Percentiles rank a stretch among this genome's conserved stretches.
phyloP scores from a whole-genome alignment of 2,888 invertebrate genomes.

The Amphipyra tragopoginis region DNA sequence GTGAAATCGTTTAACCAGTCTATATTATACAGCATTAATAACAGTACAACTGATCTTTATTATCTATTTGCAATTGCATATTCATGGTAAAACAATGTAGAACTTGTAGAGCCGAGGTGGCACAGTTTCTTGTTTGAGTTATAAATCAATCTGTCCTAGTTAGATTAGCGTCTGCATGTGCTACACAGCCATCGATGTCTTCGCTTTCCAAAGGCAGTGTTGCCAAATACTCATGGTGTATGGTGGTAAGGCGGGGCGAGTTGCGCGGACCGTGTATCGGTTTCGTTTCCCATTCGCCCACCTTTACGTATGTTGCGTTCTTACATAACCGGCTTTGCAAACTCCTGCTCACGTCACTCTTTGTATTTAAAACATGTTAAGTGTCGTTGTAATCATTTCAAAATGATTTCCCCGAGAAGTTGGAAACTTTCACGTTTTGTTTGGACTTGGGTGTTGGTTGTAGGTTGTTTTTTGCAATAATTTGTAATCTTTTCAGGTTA shows the following conservation, averaged over 20 bases:
- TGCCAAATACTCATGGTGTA: slow-evolving; percentile 78
- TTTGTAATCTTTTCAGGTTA: slow-evolving; percentile 24
- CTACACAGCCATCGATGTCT: slow-evolving; percentile 76
- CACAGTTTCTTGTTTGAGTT: slow-evolving; percentile 86
- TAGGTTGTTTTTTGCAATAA: slow-evolving; percentile 17
- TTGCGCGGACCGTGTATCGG: slow-evolving; percentile 55
- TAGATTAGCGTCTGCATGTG: slow-evolving; percentile 82
- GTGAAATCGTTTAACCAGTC: slow-evolving; percentile 28
- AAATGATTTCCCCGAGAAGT: slow-evolving; percentile 64
- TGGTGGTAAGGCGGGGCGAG: slow-evolving; percentile 61
- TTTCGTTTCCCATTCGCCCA: slow-evolving; percentile 63
- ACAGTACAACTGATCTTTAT: slow-evolving; percentile 49
- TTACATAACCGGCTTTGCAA: slow-evolving; percentile 76
- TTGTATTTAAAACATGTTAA: slow-evolving; percentile 81
- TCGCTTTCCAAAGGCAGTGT: slow-evolving; percentile 81
- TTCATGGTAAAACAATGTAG: slow-evolving; percentile 84
- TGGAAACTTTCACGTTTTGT: slow-evolving; percentile 52
- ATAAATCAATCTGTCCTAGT: slow-evolving; percentile 87
- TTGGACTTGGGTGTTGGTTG: slow-evolving; percentile 53
- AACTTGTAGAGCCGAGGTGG: slow-evolving; percentile 85
- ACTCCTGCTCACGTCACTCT: slow-evolving; percentile 74
- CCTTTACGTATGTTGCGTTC: slow-evolving; percentile 67
- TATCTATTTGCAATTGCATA: slow-evolving; percentile 76
- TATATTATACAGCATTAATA: slow-evolving; percentile 19
- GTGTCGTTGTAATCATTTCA: slow-evolving; percentile 74